Evolutionary conservation across 1,140 invertebrate genomes (phyloP).

Genomic region (Sycophaga agraensis): DNA sequence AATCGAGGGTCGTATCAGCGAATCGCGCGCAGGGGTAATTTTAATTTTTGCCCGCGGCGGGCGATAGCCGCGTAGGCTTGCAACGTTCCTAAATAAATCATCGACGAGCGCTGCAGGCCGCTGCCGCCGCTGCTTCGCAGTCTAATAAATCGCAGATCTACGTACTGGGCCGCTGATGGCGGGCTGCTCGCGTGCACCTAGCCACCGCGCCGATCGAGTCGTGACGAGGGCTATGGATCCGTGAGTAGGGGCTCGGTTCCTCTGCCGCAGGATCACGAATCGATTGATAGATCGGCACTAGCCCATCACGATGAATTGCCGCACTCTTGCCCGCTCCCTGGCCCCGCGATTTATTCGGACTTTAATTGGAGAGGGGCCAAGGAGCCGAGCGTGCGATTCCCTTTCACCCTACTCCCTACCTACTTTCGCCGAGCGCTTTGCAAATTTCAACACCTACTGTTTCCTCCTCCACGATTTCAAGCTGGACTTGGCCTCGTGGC

Average conservation of each 20-base stretch:
- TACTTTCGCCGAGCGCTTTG: too few relatives aligned
- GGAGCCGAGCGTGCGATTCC: too few relatives aligned
- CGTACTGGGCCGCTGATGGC: not conserved
- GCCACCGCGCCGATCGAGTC: too few relatives aligned
- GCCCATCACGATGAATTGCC: constrained; percentile 2
- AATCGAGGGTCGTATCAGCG: constrained; percentile 9
- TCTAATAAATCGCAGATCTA: constrained; percentile 17
- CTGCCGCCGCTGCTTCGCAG: not conserved
- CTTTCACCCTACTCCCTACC: too few relatives aligned
- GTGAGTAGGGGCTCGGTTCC: not conserved
- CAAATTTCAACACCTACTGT: too few relatives aligned
- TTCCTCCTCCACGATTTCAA: too few relatives aligned
- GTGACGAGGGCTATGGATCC: too few relatives aligned
- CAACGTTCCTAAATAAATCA: constrained; percentile 16
- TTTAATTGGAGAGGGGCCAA: constrained; percentile 8
- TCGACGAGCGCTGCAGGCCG: too few relatives aligned
- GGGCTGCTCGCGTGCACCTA: too few relatives aligned
- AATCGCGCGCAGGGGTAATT: constrained; percentile 5
- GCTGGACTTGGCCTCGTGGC: too few relatives aligned
- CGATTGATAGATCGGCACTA: constrained; percentile 1
- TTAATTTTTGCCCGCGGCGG: constrained; percentile 8
- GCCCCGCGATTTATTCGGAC: not conserved
- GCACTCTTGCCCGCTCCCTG: not conserved
- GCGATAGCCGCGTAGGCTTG: not conserved
- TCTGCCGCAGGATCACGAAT: not conserved